phyloP scores from a whole-genome alignment of 1,140 invertebrate genomes.

The Pantala flavescens region DNA sequence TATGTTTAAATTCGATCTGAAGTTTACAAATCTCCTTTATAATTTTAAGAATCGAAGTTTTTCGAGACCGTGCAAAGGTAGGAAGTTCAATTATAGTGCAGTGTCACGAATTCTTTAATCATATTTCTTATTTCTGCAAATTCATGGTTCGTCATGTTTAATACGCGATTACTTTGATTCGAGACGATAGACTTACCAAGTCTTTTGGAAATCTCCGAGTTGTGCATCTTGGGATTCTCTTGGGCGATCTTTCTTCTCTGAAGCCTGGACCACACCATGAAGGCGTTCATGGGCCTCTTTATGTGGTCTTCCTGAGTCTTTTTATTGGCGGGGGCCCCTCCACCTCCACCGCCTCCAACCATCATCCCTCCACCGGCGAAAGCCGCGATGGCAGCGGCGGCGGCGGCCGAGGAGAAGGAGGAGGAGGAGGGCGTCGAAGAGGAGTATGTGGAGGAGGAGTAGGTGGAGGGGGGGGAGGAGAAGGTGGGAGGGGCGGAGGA shows the following conservation, averaged over 20 bases:
- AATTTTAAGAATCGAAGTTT: no score
- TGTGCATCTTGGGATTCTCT: slow-evolving; percentile 98
- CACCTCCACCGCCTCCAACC: not conserved
- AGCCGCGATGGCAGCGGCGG: not conserved
- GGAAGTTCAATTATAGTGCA: no score
- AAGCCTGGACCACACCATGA: slow-evolving; percentile 76
- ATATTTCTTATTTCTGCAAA: no score
- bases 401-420: not conserved
- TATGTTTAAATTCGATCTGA: no score
- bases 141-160: no score
- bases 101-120: no score
- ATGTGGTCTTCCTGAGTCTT: slow-evolving; percentile 44
- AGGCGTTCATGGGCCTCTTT: slow-evolving; percentile 54
- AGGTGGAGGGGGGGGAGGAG: not conserved
- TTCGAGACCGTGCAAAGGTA: no score
- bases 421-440: not conserved
- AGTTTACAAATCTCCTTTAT: no score
- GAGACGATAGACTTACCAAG: slow-evolving; percentile 54
- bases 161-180: no score
- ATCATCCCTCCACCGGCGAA: not conserved
- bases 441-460: not conserved
- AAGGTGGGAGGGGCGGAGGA: not conserved
- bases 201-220: slow-evolving; percentile 92
- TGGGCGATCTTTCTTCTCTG: slow-evolving; percentile 87
- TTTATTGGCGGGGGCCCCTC: slow-evolving; percentile 27